Evolutionary conservation across 2,113 vertebrate species (phyloP), one percentile per base, ranked within the genome.

Genomic region (Sceloporus undulatus): DNA sequence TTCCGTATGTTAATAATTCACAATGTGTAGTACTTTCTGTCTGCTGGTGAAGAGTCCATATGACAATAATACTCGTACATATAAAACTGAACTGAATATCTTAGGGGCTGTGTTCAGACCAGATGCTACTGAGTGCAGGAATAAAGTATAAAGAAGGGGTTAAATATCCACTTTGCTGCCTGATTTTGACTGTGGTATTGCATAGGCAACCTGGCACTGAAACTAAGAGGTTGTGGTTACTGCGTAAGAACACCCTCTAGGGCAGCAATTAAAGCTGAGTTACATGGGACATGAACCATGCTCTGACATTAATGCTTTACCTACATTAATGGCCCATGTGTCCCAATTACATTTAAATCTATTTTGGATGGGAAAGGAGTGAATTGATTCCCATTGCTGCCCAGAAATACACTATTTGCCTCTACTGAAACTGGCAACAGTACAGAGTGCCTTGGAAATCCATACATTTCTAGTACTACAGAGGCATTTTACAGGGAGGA

Each of bases 1-100:
- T 70, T 83, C 65, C 65, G 71, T 83, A 83, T 66, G 52, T 71
- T 83, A 83, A 83, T 83, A 83, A 83, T 83, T 71, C 23, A 83
- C 27, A 5, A 71, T 70, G 13, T 48, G 40, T 8, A 83, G 27
- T n/a, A 52, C 65, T 48, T 62, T 71, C 65, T 70, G 7, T 83
- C 48, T 83, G 40, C 81, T 25, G 9, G 82, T 71, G 52, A 83
- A 83, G 25, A 83, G 82, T 25, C 27, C 65, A n/a, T 66, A 70
- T 70, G 38, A 16, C 62, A 82, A 66, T 40, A 65, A 68, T 68
- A 13, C 38, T 65, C 65, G 65, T 81, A 59, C 65, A 66, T 66
- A 66, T 66, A 62, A 82, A 82, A 82, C 3, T 8, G 59, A 82
- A 65, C 8, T 81, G 59, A 81, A 66, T 4, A 42, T 66, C 62